Percentiles rank a stretch among this genome's conserved stretches.
Conservation (phyloP, 1,140 invertebrate genomes). For the Tyrophagus putrescentiae region DNA sequence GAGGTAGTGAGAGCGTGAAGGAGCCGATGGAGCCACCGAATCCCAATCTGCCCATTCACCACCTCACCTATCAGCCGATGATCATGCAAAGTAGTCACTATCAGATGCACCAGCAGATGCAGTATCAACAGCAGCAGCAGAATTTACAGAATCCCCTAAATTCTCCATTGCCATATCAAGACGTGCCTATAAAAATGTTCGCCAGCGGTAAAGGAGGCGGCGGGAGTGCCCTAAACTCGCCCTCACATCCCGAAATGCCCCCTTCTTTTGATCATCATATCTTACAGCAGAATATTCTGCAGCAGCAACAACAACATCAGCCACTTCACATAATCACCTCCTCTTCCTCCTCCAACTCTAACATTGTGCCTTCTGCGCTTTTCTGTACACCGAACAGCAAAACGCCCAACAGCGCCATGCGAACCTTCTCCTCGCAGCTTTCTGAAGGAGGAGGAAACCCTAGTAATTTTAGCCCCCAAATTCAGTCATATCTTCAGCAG, state of each 20-base stretch:
- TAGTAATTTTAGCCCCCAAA: background rate
- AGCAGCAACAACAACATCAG: background rate
- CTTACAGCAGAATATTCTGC: background rate
- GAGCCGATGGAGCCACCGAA: background rate
- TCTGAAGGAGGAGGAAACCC: too few relatives aligned
- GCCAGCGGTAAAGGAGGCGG: slow-evolving; percentile 1
- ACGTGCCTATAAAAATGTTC: slow-evolving; percentile 19
- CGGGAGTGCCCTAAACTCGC: too few relatives aligned
- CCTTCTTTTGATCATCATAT: too few relatives aligned
- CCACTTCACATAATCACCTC: background rate
- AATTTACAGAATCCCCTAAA: too few relatives aligned
- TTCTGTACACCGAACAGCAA: background rate
- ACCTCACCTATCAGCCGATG: background rate
- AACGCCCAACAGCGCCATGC: too few relatives aligned
- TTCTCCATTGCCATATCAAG: slow-evolving; percentile 19
- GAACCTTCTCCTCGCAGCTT: too few relatives aligned
- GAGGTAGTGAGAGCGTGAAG: too few relatives aligned
- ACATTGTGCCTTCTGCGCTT: background rate
- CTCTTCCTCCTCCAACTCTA: background rate
- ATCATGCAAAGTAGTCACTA: background rate
- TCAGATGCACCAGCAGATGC: too few relatives aligned
- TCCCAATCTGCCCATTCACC: background rate
- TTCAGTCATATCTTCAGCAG: background rate
- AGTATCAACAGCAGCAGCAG: too few relatives aligned
- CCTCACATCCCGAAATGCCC: too few relatives aligned